Percentiles rank a stretch among this genome's conserved stretches.
Evolutionary conservation across 2,113 vertebrate species (phyloP).

Genomic region (Syrrhaptes paradoxus): DNA sequence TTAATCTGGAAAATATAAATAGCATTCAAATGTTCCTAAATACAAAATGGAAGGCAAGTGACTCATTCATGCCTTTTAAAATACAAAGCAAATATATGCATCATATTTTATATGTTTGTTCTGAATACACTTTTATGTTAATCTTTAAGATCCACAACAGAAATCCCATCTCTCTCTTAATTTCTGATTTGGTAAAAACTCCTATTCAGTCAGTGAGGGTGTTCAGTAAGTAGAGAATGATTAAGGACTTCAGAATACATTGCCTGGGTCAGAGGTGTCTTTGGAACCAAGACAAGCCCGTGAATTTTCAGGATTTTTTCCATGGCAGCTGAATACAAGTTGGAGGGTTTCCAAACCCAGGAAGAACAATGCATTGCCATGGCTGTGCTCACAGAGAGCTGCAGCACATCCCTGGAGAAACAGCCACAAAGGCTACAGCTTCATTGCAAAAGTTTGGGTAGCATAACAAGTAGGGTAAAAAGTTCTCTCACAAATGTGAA

Average conservation of each 20-base stretch:
- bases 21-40: not conserved
- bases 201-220: not conserved
- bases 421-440: not conserved
- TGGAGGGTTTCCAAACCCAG: not conserved
- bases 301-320: constrained; percentile 10
- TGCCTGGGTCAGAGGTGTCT: constrained; percentile 3
- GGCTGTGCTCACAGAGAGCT: not conserved
- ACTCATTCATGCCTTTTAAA: not conserved
- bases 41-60: not conserved
- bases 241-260: constrained; percentile 22
- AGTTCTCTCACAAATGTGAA: not conserved
- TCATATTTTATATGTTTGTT: not conserved
- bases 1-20: not conserved
- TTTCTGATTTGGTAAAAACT: constrained; percentile 6
- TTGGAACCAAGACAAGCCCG: constrained; percentile 23
- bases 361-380: not conserved
- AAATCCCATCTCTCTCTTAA: not conserved
- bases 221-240: constrained; percentile 12
- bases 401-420: not conserved
- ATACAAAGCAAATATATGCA: not conserved
- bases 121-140: not conserved
- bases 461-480: not conserved
- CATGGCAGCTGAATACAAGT: not conserved
- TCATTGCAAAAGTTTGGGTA: not conserved
- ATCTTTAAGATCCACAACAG: not conserved